A percentile compares a stretch with the other conserved stretches of the same genome.
Conservation (phyloP, 2,888 invertebrate species). For the Branchellion lobata region DNA sequence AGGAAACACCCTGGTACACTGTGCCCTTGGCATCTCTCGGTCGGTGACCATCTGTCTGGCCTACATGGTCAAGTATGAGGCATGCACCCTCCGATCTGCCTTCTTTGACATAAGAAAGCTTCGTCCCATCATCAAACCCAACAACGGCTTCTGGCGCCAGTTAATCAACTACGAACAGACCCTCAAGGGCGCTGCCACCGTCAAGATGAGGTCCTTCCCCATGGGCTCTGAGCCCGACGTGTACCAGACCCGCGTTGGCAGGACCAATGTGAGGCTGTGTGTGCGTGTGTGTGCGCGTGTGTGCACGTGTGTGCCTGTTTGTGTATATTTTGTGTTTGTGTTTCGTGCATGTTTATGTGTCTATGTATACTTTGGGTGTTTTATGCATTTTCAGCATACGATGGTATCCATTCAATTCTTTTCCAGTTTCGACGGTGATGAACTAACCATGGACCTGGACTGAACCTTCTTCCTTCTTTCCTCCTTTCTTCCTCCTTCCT, state of each 20-base stretch:
- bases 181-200: conserved; percentile 35
- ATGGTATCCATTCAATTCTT: too few relatives aligned
- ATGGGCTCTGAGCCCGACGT: conserved; percentile 43
- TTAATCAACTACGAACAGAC: conserved; percentile 41
- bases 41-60: conserved; percentile 47
- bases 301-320: neutral
- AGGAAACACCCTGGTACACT: conserved; percentile 43
- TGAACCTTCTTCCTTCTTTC: too few relatives aligned
- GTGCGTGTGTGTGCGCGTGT: conserved; percentile 5
- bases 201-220: conserved; percentile 42
- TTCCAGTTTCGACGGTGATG: too few relatives aligned
- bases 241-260: conserved; percentile 17
- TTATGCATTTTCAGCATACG: too few relatives aligned
- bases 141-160: conserved; percentile 47
- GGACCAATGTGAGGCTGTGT: neutral
- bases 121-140: conserved; percentile 42
- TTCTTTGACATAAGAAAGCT: conserved; percentile 31
- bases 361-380: neutral
- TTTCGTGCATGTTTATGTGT: neutral
- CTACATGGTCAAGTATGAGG: conserved; percentile 44
- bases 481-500: too few relatives aligned
- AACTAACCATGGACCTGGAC: too few relatives aligned
- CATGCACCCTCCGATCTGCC: conserved; percentile 34
- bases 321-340: conserved; percentile 3
- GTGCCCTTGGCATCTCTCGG: conserved; percentile 44